Evolutionary conservation across 2,797 vertebrate species (phyloP), one percentile per base, ranked within the genome.

Genomic region (Sebastes nivosus): DNA sequence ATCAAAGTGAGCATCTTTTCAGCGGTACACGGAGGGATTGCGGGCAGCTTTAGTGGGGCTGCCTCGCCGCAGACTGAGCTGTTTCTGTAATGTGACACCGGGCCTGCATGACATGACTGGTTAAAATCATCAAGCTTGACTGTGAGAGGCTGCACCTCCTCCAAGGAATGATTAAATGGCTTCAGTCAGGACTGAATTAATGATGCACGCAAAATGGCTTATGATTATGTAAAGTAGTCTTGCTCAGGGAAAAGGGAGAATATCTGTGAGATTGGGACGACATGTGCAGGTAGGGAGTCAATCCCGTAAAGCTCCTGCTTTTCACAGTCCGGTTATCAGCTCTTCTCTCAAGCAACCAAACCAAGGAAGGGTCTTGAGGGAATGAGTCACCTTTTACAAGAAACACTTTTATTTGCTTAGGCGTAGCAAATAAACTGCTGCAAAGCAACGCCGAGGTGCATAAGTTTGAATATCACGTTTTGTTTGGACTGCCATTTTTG

Each of bases 141-240:
- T 80, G 66, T 25, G 69, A 84, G 84, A 91, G 76, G 70, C 75
- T 9, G 61, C 80, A 74, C 83, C 81, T 82, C 78, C 85, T 91
- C 79, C 60, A 69, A 82, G 83, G 81, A 93, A 78, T 85, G 88
- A 94, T 93, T 90, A 93, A 94, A 90, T 88, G 81, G 59, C 79
- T 90, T 86, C 82, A 83, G 86, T 93, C 90, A 80, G 90, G 81
- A 79, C 87, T 84, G 87, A 93, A 92, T 95, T 94, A 94, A 95
- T 92, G 82, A 89, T 77, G 89, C 89, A 83, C 84, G 82, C 81
- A 82, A 92, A 94, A 90, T 68, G 86, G 77, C 82, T 91, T 89
- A 85, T 88, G 89, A 92, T 95, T 94, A 94, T 95, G 93, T 92
- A 90, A 94, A 94, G 86, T 69, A 88, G 89, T 75, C 82, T 58